Evolutionary conservation across 2,888 invertebrate species (phyloP), one percentile per base, ranked within the genome.

Genomic region (Willowsia nigromaculata): DNA sequence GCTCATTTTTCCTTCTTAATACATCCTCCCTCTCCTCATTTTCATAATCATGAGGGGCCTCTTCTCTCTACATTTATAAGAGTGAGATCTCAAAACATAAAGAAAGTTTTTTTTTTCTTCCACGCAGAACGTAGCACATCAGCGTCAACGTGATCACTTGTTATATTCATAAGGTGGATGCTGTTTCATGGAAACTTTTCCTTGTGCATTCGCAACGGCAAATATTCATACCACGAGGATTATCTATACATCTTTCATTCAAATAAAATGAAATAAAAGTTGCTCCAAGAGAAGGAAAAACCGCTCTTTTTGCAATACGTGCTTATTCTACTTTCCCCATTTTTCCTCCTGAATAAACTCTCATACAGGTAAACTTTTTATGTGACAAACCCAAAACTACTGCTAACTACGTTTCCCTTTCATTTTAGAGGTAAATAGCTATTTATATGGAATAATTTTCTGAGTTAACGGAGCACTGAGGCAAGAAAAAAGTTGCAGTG

Each of bases 41-140:
- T 40, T 40, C 40, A 71, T 71, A 71, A 71, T 71, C 68, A 71
- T 43, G n/a, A 30, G 62, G 30, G 30, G 13, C 27, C 30, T 62
- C 15, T 15, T 30, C 30, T 30, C 62, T 62, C 15, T 30, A 13
- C 15, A 15, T 1, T 9, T n/a, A 1, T n/a, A 15, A 62, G 62
- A 62, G 27, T 1, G 15, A 62, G 30, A 62, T 30, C 59, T 25
- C 62, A 62, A 30, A 27, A 30, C 25, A 62, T 4, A 62, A 62
- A 30, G n/a, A 62, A 62, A 62, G 30, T 30, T 62, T 62, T 30
- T 15, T 62, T 30, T 15, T 30, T 62, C 27, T 18, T 4, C 22
- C 56, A n/a, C n/a, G n/a, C n/a, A n/a, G n/a, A n/a, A n/a, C n/a
- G n/a, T n/a, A 30, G 11, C 30, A 30, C 25, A 56, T 56, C 56